Base-by-base conservation (phyloP, 2,888 invertebrate species). In the Anarsia innoxiella region DNA sequence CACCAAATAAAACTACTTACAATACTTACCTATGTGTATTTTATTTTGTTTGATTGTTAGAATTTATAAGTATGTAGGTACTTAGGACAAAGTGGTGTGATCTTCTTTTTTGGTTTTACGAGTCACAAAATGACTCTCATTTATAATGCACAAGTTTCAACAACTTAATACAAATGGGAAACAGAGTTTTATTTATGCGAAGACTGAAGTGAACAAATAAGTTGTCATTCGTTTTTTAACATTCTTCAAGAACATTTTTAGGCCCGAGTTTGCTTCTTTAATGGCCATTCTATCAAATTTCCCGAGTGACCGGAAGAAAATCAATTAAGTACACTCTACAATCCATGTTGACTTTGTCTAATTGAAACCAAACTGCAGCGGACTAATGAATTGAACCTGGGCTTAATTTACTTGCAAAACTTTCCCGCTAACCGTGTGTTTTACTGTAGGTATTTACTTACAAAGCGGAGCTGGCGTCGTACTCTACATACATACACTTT, bases 291-390 rank as follows among this genome's bases (percentile, higher is more conserved):
- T 32, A 51, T 54, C 48, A 52, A 51, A 55, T 52, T 50, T 48
- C 48, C 42, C 43, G 45, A 49, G 42, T 51, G 50, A 48, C 45
- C 47, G 52, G 39, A 50, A 53, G 59, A 51, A 66, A 66, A 71
- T 65, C 60, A 65, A 66, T 62, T 59, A 66, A 54, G 57, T 60
- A 54, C 62, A 55, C 59, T 56, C 57, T 41, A 48, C 48, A 47
- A 51, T 45, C 54, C 41, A 49, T 76, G 61, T 77, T 76, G 74
- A 71, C 69, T 69, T 59, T 63, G 65, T 61, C 73, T 75, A 74
- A 76, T 77, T 74, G 68, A 71, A 77, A 69, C 69, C 69, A 69
- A 68, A 70, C 66, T 74, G 66, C 70, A 66, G 40, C 49, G 47
- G 52, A 59, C 61, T 67, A 66, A 66, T 70, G 56, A 68, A 68